A percentile compares a stretch with the other conserved stretches of the same genome.
Conservation (phyloP, 1,140 invertebrate species). For the Panulirus ornatus region DNA sequence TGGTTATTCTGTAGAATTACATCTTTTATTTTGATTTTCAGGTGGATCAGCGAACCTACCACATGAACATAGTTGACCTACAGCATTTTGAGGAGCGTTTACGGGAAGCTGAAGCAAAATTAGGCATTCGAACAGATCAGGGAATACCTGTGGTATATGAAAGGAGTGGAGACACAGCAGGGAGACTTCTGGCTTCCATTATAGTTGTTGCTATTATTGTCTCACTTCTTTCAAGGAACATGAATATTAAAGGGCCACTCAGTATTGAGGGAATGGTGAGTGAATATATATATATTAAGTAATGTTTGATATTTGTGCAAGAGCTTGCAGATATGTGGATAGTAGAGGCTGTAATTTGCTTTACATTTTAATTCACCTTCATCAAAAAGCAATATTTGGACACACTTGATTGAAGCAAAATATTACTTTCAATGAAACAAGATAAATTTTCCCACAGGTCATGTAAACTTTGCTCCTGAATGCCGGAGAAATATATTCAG, state of each 20-base stretch:
- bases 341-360: too few species aligned
- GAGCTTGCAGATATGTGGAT: too few species aligned
- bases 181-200: slow-evolving; percentile 85
- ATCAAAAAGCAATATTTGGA: too few species aligned
- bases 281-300: slow-evolving; percentile 71
- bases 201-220: slow-evolving; percentile 84
- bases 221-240: slow-evolving; percentile 83
- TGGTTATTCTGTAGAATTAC: too few species aligned
- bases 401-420: too few species aligned
- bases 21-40: slow-evolving; percentile 75
- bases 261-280: slow-evolving; percentile 88
- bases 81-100: slow-evolving; percentile 93
- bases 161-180: slow-evolving; percentile 84
- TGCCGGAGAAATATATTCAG: too few species aligned
- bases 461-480: too few species aligned
- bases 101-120: slow-evolving; percentile 84
- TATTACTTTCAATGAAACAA: too few species aligned
- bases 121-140: slow-evolving; percentile 84
- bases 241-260: slow-evolving; percentile 84
- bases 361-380: too few species aligned
- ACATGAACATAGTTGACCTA: slow-evolving; percentile 90
- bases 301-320: slow-evolving; percentile 9
- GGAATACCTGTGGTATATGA: slow-evolving; percentile 91
- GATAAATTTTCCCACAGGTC: too few species aligned
- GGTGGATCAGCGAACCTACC: slow-evolving; percentile 84